Evolutionary conservation across 2,797 vertebrate genomes (phyloP), one percentile per base, ranked within the genome.

Genomic region (Phalloptychus januarius): DNA sequence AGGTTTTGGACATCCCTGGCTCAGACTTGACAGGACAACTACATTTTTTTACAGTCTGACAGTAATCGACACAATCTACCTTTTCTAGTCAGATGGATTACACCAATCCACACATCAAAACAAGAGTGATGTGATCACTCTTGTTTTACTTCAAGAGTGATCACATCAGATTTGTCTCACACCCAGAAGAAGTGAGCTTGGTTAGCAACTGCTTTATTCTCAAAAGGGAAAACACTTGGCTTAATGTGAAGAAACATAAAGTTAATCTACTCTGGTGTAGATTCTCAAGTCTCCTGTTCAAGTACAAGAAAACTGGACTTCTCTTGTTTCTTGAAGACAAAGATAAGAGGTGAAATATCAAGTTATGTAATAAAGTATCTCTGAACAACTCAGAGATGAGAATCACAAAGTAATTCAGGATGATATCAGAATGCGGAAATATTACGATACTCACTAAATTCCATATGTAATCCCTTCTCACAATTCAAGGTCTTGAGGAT

Each of bases 161-260:
- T 36, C 7, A 18, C 33, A 36, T 36, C 33, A 36, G 33, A 63
- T 38, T 38, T 63, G 16, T 63, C 16, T 63, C 31, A 20, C 33
- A 18, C 7, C 61, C 33, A 63, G 61, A 7, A 63, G 61, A 33
- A 28, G 33, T 28, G 15, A 36, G 33, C 61, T 38, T 7, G 1
- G 33, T 36, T 63, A 20, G 33, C 15, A 36, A 33, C 61, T 36
- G 61, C 28, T 20, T 63, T 63, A 20, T 18, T 63, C 33, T 20
- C 61, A 20, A 36, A 18, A 63, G 31, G 31, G 33, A 63, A 63
- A 63, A 15, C 16, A 36, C 31, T 63, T 36, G 15, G 61, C 61
- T 38, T 36, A 61, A 61, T 33, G 61, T 63, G 33, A 63, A 63
- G 61, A 63, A 63, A 28, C 61, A n/a, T n/a, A n/a, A n/a, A n/a